Evolutionary conservation across 2,113 vertebrate species (phyloP), one percentile per base, ranked within the genome.

Genomic region (Nipponia nippon): DNA sequence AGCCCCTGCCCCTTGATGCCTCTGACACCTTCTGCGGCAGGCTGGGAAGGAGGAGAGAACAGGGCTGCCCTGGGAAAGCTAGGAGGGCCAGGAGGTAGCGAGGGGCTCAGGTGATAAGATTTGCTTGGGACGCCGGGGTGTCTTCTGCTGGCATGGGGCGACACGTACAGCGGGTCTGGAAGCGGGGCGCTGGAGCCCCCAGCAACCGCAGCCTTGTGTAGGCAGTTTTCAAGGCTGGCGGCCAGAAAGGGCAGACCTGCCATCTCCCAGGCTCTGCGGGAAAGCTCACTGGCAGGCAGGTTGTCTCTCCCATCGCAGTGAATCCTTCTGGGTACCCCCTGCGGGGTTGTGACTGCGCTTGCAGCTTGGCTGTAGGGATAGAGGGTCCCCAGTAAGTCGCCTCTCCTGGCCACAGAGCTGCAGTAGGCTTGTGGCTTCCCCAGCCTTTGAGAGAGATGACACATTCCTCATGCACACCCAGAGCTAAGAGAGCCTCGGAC

Each of bases 1-100:
- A 97, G 96, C 94, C 95, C 77, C 95, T 97, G 97, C 97, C 97
- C 96, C 96, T 96, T 95, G 94, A 94, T 96, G 95, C 86, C 66
- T 97, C 86, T 95, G 94, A 96, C 94, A 94, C 91, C 89, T 96
- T 96, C 86, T 86, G 79, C 72, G 44, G 90, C 95, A 97, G 91
- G 89, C 69, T 2, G 79, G 72, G 36, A 94, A 78, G 94, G 87
- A 87, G 78, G 61, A 94, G 90, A 46, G 93, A 92, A 19, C 46
- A 26, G 81, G 81, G 73, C 83, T 92, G 90, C 82, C 78, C 81
- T 84, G 62, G 62, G 52, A 81, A 92, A 79, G 87, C 59, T 25
- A 14, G 47, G 42, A 70, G 50, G 42, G 42, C 52, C 53, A 29
- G 67, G 46, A 62, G 91, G 49, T 26, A 70, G 50, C 4, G 15